These are phyloP conservation scores for Temnothorax longispinosus DNA, from an alignment of 1,140 invertebrate species.

Conservation along the genomic window DNA sequence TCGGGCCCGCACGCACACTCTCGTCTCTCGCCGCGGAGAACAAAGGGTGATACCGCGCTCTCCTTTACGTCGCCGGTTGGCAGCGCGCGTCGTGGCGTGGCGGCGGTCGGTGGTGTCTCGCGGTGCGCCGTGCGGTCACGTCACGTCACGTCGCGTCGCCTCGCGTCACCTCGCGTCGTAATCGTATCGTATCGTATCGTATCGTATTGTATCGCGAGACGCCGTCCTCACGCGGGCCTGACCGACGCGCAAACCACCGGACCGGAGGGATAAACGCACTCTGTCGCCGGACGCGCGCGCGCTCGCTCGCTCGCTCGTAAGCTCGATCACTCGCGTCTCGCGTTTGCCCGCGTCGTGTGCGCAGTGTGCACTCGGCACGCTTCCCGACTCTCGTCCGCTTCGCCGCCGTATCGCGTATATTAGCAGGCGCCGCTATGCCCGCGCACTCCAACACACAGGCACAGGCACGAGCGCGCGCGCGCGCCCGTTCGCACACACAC, in stretches of 20 bases:
- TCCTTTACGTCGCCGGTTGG: constrained; percentile 25
- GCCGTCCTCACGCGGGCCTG: neutral
- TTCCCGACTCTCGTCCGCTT: constrained; percentile 41
- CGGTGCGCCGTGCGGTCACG: neutral
- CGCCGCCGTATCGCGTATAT: constrained; percentile 48
- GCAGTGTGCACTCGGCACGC: constrained; percentile 47
- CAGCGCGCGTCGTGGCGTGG: constrained; percentile 48
- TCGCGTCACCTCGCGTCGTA: neutral
- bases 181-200: neutral
- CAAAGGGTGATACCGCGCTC: constrained; percentile 49
- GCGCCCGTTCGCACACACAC: neutral
- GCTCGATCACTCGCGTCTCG: constrained; percentile 25
- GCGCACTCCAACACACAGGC: neutral
- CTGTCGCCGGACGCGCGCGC: neutral
- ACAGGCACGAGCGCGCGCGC: neutral
- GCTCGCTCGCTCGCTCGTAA: neutral
- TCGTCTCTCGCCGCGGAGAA: neutral
- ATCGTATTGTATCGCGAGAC: constrained; percentile 20
- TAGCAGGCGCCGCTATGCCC: constrained; percentile 49
- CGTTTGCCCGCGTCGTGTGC: neutral
- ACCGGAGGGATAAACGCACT: too few species aligned
- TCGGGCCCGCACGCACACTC: too few species aligned
- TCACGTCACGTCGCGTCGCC: constrained; percentile 16
- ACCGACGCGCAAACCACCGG: too few species aligned
- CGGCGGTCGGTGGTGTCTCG: neutral